Conservation (phyloP, 2,888 invertebrate species). For the Perdita meconis region DNA sequence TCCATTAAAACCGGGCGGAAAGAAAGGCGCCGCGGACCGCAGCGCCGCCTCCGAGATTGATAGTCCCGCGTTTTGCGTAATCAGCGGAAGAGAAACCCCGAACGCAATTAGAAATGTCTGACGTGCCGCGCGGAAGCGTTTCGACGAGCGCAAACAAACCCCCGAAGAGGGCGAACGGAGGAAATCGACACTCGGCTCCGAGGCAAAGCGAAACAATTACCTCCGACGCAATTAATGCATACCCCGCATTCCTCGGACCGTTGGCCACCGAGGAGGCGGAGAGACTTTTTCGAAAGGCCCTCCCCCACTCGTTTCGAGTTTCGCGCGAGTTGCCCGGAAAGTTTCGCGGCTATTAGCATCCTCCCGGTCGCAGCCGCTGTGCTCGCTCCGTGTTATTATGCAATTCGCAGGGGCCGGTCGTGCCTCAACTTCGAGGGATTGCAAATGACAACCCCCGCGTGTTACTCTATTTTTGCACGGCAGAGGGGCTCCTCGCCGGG, state of each 20-base stretch:
- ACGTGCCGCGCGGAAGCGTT: conserved; percentile 1
- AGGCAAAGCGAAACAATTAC: conserved; percentile 66
- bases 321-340: conserved; percentile 26
- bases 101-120: conserved; percentile 1
- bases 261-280: conserved; percentile 10
- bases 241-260: conserved; percentile 58
- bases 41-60: conserved; percentile 25
- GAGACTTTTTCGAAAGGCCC: background rate
- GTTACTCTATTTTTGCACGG: conserved; percentile 18
- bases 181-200: background rate
- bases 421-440: conserved; percentile 29
- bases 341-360: conserved; percentile 52
- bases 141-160: conserved; percentile 20
- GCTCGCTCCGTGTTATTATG: conserved; percentile 39
- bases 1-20: conserved; percentile 51
- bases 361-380: conserved; percentile 2
- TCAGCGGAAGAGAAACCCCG: background rate
- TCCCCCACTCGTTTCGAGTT: too few species aligned
- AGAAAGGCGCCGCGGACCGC: conserved; percentile 23
- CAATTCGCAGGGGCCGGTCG: conserved; percentile 11
- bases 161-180: background rate
- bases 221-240: conserved; percentile 69
- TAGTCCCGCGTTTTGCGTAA: conserved; percentile 42
- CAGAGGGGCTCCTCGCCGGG: background rate
- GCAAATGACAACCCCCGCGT: conserved; percentile 9